A percentile compares a stretch with the other conserved stretches of the same genome.
Conservation (phyloP, 1,140 invertebrate species). For the Uloborus diversus region DNA sequence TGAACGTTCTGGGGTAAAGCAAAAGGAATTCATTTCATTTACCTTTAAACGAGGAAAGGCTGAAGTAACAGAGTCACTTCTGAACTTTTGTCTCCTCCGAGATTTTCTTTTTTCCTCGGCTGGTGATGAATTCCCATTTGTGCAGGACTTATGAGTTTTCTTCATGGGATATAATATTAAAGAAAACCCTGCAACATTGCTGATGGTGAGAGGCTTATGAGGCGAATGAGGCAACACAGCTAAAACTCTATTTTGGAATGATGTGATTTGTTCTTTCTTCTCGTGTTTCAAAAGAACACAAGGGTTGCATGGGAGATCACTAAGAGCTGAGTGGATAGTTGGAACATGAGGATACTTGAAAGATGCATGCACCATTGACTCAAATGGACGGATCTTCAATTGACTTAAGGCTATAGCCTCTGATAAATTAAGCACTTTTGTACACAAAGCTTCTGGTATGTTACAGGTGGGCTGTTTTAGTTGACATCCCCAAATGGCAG, state of each 20-base stretch:
- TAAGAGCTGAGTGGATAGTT: slow-evolving; percentile 49
- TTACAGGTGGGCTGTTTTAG: not conserved
- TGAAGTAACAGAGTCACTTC: slow-evolving; percentile 44
- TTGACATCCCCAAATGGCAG: slow-evolving; percentile 37
- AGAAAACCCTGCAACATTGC: slow-evolving; percentile 17
- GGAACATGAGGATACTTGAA: slow-evolving; percentile 47
- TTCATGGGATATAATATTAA: slow-evolving; percentile 32
- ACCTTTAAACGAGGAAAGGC: slow-evolving; percentile 31
- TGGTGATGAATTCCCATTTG: not conserved
- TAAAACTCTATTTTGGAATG: slow-evolving; percentile 30
- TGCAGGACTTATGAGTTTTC: slow-evolving; percentile 5
- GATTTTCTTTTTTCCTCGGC: slow-evolving; percentile 40
- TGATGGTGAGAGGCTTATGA: slow-evolving; percentile 15
- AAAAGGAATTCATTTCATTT: not conserved
- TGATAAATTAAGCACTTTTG: slow-evolving; percentile 34
- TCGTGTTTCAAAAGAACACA: slow-evolving; percentile 36
- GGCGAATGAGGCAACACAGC: slow-evolving; percentile 25
- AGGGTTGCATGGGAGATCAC: slow-evolving; percentile 48
- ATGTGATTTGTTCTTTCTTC: not conserved
- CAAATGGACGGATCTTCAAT: slow-evolving; percentile 46
- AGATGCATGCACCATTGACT: slow-evolving; percentile 27
- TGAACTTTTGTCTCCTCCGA: slow-evolving; percentile 27
- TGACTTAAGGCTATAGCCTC: slow-evolving; percentile 43
- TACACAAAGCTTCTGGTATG: slow-evolving; percentile 21
- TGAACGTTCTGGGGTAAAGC: not conserved